Base-by-base conservation (phyloP, 92 coral and sea anemone genomes). In the Epizoanthus stellaris region DNA sequence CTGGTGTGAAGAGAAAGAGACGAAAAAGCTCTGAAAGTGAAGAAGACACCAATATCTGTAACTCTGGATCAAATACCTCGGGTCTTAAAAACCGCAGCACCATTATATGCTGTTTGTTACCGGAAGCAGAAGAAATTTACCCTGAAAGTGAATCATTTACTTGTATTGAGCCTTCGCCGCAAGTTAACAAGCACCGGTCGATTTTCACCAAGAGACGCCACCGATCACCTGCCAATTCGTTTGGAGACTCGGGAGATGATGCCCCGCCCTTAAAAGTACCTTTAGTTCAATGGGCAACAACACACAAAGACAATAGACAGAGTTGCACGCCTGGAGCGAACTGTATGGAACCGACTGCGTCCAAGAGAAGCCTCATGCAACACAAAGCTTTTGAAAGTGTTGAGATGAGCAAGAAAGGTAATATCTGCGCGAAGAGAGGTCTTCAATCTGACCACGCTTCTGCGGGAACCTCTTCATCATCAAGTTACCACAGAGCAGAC, bases 181-280 rank as follows among this genome's bases (percentile, higher is more conserved):
- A 23, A 11, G 83, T 63, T 25, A 43, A 21, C 23, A 63, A 62
- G 53, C 64, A 63, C 5, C 71, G 83, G 30, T 79, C 83, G 20
- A 79, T 79, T n/a, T 79, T 79, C 45, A 79, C 72, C 20, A 79
- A 47, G 83, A 79, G 83, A 53, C 83, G 60, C 40, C 83, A 79
- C 40, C 64, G 72, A 45, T 79, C 83, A 19, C 71, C 72, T 19
- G 61, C 72, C 3, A 79, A 79, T 59, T 19, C 70, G 4, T 79
- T 79, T 79, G 23, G 42, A 43, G 71, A 63, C 60, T 79, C 71
- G 2, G 82, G 64, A 10, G 70, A 42, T 40, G 30, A 13, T 15
- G 36, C 5, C 0, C 17, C 82, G 16, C 70, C 70, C 56, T 77
- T 42, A 8, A 77, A 77, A 56, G 21, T 38, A 69, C 40, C 59